phyloP scores from a whole-genome alignment of 2,797 vertebrate genomes.

The Dallia pectoralis region DNA sequence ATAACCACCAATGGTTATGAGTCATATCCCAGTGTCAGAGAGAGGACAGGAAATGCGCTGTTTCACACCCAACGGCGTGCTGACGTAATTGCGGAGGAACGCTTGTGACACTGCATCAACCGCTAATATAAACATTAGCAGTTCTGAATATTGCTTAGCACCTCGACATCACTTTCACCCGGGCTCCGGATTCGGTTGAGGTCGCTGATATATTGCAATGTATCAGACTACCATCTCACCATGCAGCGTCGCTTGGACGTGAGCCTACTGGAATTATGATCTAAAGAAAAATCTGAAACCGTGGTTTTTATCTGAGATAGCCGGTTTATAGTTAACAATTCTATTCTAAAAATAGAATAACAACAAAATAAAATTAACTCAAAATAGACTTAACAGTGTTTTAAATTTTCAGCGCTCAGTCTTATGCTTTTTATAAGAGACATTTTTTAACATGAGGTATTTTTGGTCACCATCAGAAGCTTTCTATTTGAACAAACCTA shows the following conservation, averaged over 20 bases:
- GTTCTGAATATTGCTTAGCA: background rate
- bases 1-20: conserved; percentile 42
- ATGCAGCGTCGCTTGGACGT: no score
- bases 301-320: no score
- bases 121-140: background rate
- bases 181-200: conserved; percentile 8
- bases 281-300: background rate
- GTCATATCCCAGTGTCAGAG: conserved; percentile 50
- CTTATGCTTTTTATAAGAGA: no score
- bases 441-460: no score
- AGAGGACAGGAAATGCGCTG: conserved; percentile 37
- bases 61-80: conserved; percentile 16
- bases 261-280: background rate
- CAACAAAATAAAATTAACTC: no score
- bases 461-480: no score
- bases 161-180: background rate
- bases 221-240: background rate
- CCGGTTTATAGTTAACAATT: no score
- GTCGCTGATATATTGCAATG: background rate
- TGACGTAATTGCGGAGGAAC: background rate
- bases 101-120: background rate
- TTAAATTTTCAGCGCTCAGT: no score
- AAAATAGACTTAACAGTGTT: no score
- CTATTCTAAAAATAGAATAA: no score
- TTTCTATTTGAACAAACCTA: no score